These are phyloP conservation scores for Rutpela maculata DNA, from an alignment of 2,888 invertebrate genomes.

Conservation along the genomic window DNA sequence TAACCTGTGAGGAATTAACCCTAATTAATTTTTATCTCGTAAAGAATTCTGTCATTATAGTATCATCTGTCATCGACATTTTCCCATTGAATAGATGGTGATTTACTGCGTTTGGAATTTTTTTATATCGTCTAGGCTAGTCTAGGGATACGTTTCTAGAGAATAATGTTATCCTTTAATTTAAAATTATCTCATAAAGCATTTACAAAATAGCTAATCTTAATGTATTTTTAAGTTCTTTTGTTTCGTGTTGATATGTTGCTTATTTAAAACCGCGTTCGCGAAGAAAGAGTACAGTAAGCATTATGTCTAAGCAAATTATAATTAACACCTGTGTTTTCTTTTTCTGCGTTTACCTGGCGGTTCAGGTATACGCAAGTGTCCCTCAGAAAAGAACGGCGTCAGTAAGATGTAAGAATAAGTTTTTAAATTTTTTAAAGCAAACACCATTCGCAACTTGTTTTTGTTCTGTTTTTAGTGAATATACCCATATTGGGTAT, in stretches of 20 bases:
- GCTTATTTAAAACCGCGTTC: conserved; percentile 13
- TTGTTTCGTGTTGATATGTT: conserved; percentile 21
- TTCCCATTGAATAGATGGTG: not conserved
- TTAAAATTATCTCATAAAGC: not conserved
- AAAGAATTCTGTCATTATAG: not conserved
- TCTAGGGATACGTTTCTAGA: not conserved
- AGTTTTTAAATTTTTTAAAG: not conserved
- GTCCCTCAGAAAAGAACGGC: not conserved
- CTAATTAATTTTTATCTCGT: not conserved
- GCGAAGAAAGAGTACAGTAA: not conserved
- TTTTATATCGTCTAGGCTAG: conserved; percentile 2
- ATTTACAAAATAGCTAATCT: not conserved
- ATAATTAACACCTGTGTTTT: not conserved
- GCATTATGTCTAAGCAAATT: conserved; percentile 13
- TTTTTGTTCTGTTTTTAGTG: conserved; percentile 68
- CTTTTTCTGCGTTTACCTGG: conserved; percentile 5
- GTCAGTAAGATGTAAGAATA: conserved; percentile 9
- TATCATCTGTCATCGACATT: not conserved
- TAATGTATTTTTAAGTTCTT: conserved; percentile 35
- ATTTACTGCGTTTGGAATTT: not conserved
- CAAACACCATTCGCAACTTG: not conserved
- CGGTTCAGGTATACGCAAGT: not conserved
- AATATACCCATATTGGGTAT: conserved; percentile 76
- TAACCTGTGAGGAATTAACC: too few species aligned
- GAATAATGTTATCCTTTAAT: not conserved